Conservation (phyloP, 2,888 invertebrate species). For the Cryptocephalus moraei region DNA sequence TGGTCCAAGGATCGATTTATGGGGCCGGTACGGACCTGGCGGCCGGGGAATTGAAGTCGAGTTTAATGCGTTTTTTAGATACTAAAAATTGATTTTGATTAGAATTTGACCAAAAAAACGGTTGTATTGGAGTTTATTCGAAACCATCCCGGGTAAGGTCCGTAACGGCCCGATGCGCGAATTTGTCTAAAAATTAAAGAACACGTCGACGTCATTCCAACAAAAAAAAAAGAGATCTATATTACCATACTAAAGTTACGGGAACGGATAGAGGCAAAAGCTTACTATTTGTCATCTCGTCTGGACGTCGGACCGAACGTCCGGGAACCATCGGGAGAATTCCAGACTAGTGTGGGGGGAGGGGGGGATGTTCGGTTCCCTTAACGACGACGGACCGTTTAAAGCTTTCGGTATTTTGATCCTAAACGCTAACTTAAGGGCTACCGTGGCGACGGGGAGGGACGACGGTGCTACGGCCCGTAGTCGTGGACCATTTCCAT, state of each 20-base stretch:
- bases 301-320: too few relatives aligned
- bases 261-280: background rate
- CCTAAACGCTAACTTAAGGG: constrained; percentile 3
- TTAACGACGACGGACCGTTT: constrained; percentile 5
- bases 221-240: constrained; percentile 1
- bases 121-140: too few relatives aligned
- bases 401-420: constrained; percentile 23
- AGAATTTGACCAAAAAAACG: too few relatives aligned
- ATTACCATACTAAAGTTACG: constrained; percentile 1
- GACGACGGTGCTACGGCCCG: constrained; percentile 30
- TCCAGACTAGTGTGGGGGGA: too few relatives aligned
- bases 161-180: background rate
- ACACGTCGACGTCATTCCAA: background rate
- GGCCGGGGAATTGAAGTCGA: too few relatives aligned
- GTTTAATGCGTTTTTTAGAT: too few relatives aligned
- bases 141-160: too few relatives aligned
- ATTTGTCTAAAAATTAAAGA: too few relatives aligned
- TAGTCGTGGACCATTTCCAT: constrained; percentile 40
- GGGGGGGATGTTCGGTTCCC: background rate
- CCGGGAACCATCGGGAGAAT: too few relatives aligned
- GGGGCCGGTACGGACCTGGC: too few relatives aligned
- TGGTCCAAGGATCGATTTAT: too few relatives aligned
- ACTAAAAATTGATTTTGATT: too few relatives aligned
- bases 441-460: background rate
- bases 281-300: background rate